phyloP scores from a whole-genome alignment of 2,888 invertebrate species.

The Neoascia interrupta region DNA sequence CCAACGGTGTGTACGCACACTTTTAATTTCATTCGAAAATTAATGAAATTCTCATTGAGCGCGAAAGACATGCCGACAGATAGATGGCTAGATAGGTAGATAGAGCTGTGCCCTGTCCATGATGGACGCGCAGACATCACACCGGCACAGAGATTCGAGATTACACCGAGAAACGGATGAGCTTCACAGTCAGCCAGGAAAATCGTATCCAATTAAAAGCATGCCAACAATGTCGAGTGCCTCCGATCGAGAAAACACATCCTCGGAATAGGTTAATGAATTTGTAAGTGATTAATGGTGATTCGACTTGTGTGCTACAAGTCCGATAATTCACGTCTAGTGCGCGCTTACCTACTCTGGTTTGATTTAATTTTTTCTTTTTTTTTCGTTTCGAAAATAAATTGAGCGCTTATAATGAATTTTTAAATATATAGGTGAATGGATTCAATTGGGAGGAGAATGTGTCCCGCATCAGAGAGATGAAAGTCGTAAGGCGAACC shows the following conservation, averaged over 20 bases:
- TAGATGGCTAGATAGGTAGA: constrained; percentile 30
- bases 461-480: constrained; percentile 55
- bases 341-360: constrained; percentile 22
- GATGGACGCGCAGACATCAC: neutral
- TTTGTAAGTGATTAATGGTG: constrained; percentile 69
- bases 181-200: constrained; percentile 59
- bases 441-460: constrained; percentile 30
- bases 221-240: constrained; percentile 67
- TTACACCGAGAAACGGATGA: constrained; percentile 39
- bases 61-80: constrained; percentile 59
- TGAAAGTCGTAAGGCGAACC: constrained; percentile 20
- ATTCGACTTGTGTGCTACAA: constrained; percentile 57
- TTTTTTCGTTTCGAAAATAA: constrained; percentile 21
- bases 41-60: constrained; percentile 68
- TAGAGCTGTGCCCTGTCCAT: constrained; percentile 20
- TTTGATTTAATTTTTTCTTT: neutral
- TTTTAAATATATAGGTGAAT: constrained; percentile 66
- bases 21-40: constrained; percentile 52
- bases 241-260: constrained; percentile 55
- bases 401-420: constrained; percentile 52
- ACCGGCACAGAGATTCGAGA: constrained; percentile 12
- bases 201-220: constrained; percentile 65
- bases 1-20: constrained; percentile 27
- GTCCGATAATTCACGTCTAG: constrained; percentile 65
- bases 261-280: constrained; percentile 67